Percentiles rank a stretch among this genome's conserved stretches.
Evolutionary conservation across 2,888 invertebrate genomes (phyloP).

Genomic region (Subacronicta megacephala): DNA sequence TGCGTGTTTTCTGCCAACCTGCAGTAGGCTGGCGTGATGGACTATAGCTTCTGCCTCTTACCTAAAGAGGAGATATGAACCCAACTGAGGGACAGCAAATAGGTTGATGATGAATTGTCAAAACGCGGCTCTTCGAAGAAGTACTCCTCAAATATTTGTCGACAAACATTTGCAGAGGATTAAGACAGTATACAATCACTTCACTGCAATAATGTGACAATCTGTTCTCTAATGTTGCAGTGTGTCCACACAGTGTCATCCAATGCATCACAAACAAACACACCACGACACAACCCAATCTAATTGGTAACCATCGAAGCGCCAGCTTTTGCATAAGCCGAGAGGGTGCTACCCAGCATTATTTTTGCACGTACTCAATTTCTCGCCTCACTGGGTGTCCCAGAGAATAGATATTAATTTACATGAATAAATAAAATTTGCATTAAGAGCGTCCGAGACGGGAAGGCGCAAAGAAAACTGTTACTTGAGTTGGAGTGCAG

Average conservation of each 20-base stretch:
- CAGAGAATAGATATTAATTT: conserved; percentile 89
- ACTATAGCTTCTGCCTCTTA: no score
- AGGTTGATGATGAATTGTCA: no score
- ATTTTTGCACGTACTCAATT: conserved; percentile 90
- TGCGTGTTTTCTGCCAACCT: no score
- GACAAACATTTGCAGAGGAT: not conserved
- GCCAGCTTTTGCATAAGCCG: conserved; percentile 78
- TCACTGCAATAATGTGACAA: conserved; percentile 4
- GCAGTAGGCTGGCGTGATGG: no score
- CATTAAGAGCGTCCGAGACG: conserved; percentile 83
- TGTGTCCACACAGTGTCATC: conserved; percentile 25
- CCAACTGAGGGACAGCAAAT: no score
- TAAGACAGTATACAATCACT: not conserved
- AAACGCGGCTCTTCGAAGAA: no score
- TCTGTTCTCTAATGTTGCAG: conserved; percentile 1
- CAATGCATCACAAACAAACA: conserved; percentile 31
- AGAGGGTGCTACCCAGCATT: conserved; percentile 69
- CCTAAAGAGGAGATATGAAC: no score
- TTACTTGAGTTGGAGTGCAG: conserved; percentile 71
- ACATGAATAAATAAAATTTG: conserved; percentile 90
- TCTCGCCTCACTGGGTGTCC: conserved; percentile 85
- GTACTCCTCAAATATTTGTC: not conserved
- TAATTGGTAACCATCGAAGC: conserved; percentile 78
- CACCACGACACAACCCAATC: conserved; percentile 63
- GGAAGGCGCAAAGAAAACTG: conserved; percentile 72